Base-by-base conservation (phyloP, 2,797 vertebrate species). In the Lindbergichthys nudifrons region DNA sequence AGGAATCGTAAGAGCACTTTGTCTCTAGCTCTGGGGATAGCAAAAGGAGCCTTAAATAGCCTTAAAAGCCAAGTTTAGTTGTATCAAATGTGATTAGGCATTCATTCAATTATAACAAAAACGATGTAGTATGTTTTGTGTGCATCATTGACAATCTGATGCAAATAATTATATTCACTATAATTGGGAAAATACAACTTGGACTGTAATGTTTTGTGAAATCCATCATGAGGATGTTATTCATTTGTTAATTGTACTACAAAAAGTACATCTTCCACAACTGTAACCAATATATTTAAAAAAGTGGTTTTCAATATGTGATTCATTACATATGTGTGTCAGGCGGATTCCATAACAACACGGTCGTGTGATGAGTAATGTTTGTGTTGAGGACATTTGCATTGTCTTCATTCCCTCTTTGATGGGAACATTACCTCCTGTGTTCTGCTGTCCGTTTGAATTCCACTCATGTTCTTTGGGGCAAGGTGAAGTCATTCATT, bases 401-500 rank as follows among this genome's bases (percentile, higher is more conserved):
- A 77, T 70, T 30, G 18, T 56, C 73, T 58, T 73, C 50, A 46
- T 66, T 73, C 36, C 21, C 9, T 57, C 57, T 72, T 67, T 69
- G 63, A 70, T 56, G 68, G 32, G 70, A 19, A 41, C 36, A 13
- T 16, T 68, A 23, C 65, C 57, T 73, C 56, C 50, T 63, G 73
- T 84, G 64, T 83, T 65, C 46, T 66, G 63, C 69, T 79, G 72
- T 86, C 85, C 65, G n/a, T 81, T 88, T 61, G 59, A 69, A 83
- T 84, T 88, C 79, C 62, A 60, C 71, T 63, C 59, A 51, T 63
- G 78, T 19, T 64, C 83, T 85, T 68, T 73, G 41, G 70, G 65
- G 73, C 70, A 47, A 71, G 76, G 86, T 88, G 32, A 90, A 92
- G 77, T 81, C 79, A 78, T 89, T 92, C 56, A 65, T 73, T n/a